These are phyloP conservation scores for Agraylea sexmaculata DNA, from an alignment of 1,140 invertebrate genomes.

Conservation along the genomic window DNA sequence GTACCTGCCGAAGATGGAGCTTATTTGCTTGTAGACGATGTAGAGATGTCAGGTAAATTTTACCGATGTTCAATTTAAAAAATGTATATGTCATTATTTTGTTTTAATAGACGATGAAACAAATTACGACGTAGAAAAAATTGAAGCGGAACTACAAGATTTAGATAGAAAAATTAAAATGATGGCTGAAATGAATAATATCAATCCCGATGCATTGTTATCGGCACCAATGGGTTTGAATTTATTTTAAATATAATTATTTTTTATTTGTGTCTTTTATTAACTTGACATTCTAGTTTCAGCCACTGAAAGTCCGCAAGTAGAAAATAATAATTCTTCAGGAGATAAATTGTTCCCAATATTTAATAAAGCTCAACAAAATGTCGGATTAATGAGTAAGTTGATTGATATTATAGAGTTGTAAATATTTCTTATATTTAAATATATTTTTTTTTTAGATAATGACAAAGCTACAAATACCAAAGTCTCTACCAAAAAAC, in stretches of 20 bases:
- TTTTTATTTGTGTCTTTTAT: too few species aligned
- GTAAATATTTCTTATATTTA: too few species aligned
- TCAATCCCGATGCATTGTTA: conserved; percentile 28
- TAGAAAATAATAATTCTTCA: too few species aligned
- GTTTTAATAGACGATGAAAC: conserved; percentile 18
- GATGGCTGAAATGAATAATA: conserved; percentile 33
- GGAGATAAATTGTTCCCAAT: too few species aligned
- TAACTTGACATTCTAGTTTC: too few species aligned
- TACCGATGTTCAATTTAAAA: background rate
- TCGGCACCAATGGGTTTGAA: too few species aligned
- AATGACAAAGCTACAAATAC: too few species aligned
- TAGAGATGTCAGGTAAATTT: conserved; percentile 25
- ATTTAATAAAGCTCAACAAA: too few species aligned
- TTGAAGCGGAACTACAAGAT: conserved; percentile 33
- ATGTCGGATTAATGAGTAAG: too few species aligned
- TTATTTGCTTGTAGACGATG: conserved; percentile 31
- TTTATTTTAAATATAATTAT: too few species aligned
- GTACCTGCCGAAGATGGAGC: conserved; percentile 33
- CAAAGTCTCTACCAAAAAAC: conserved; percentile 1
- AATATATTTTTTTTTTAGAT: background rate
- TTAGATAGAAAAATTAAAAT: conserved; percentile 33
- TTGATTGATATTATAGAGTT: too few species aligned
- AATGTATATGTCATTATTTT: conserved; percentile 2
- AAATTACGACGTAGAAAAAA: conserved; percentile 31
- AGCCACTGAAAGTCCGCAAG: too few species aligned